Percentiles rank a stretch among this genome's conserved stretches.
Conservation (phyloP, 2,113 vertebrate genomes). For the Tychaedon coryphoeus region DNA sequence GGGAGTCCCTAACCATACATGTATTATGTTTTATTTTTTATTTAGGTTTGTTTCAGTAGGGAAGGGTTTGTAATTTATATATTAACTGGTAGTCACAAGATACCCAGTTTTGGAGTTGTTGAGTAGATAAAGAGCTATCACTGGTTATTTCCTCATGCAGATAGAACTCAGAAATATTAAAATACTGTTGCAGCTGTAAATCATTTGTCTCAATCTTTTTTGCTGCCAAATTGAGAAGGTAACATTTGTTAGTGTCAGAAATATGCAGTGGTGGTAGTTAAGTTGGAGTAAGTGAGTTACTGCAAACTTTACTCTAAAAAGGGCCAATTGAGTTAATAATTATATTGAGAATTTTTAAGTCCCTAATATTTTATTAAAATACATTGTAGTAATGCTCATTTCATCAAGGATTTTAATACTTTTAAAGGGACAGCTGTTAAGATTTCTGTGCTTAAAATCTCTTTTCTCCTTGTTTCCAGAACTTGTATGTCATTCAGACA, state of each 20-base stretch:
- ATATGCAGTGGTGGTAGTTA: not conserved
- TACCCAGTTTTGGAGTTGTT: not conserved
- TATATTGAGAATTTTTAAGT: not conserved
- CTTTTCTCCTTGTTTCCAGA: not conserved
- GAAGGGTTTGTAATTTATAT: not conserved
- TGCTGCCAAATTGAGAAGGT: not conserved
- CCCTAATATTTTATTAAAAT: not conserved
- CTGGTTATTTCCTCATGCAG: not conserved
- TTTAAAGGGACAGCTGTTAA: not conserved
- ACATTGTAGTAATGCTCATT: not conserved
- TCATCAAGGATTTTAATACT: not conserved
- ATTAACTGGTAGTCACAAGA: not conserved
- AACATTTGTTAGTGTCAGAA: not conserved
- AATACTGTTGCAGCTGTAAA: not conserved
- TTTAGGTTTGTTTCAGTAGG: not conserved
- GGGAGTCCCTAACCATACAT: not conserved
- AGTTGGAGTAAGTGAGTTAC: not conserved
- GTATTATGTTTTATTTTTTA: not conserved
- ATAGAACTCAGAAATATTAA: not conserved
- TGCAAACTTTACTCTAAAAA: not conserved
- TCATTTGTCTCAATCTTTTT: not conserved
- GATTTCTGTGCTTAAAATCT: not conserved
- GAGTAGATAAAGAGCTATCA: not conserved
- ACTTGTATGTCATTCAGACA: not conserved
- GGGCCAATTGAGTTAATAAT: not conserved